Conservation (phyloP, 2,888 invertebrate species). For the Drosophila dives region DNA sequence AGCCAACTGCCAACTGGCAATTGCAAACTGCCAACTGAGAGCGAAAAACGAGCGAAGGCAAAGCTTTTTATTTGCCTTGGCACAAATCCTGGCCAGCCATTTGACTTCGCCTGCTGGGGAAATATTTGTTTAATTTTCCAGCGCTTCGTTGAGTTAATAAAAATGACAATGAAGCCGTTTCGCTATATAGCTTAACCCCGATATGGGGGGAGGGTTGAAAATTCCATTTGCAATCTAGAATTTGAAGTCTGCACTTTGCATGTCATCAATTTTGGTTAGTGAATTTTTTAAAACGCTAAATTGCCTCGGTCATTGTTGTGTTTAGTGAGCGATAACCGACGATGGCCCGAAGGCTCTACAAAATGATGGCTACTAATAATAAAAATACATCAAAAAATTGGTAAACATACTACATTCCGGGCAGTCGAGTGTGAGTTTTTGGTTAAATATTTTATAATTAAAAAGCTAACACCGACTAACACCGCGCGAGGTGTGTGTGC, state of each 20-base stretch:
- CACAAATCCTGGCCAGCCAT: conserved; percentile 70
- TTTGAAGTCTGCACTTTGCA: conserved; percentile 30
- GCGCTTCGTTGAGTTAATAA: conserved; percentile 73
- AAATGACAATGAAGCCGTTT: conserved; percentile 76
- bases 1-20: conserved; percentile 51
- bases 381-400: conserved; percentile 44
- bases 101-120: conserved; percentile 67
- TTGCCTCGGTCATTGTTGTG: conserved; percentile 74
- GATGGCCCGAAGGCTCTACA: conserved; percentile 35
- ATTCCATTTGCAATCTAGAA: conserved; percentile 21
- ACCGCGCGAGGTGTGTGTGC: conserved; percentile 82
- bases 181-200: conserved; percentile 20
- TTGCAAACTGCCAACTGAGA: conserved; percentile 2
- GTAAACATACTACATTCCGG: conserved; percentile 37
- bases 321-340: conserved; percentile 70
- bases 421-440: conserved; percentile 78
- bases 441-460: conserved; percentile 84
- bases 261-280: conserved; percentile 74
- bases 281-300: conserved; percentile 77
- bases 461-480: conserved; percentile 84
- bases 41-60: conserved; percentile 20
- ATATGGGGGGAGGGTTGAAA: neutral
- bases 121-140: conserved; percentile 79
- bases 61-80: conserved; percentile 66
- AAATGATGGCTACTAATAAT: conserved; percentile 62